phyloP scores from a whole-genome alignment of 2,797 vertebrate species.

The Enteromius treurensis region DNA sequence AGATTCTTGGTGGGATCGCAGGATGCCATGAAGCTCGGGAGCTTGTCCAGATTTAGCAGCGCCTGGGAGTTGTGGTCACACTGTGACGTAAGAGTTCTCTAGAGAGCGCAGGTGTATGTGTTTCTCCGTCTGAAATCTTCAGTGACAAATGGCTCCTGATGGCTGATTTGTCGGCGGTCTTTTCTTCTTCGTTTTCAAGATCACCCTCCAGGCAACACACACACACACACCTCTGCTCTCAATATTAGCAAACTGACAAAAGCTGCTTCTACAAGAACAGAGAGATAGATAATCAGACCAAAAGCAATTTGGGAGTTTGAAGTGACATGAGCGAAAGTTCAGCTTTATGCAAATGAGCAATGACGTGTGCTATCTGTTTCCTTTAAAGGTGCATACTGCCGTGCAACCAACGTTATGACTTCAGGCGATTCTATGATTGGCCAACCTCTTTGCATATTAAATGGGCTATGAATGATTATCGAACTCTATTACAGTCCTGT shows the following conservation, averaged over 20 bases:
- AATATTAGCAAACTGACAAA: conserved; percentile 23
- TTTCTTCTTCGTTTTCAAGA: conserved; percentile 56
- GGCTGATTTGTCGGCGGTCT: conserved; percentile 81
- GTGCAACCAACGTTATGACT: background rate
- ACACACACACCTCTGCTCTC: background rate
- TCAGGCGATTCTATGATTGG: background rate
- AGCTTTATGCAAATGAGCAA: background rate
- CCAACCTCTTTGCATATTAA: background rate
- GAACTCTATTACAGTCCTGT: background rate
- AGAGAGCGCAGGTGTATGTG: conserved; percentile 33
- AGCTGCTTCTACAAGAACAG: conserved; percentile 6
- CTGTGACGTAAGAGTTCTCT: conserved; percentile 17
- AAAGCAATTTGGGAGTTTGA: conserved; percentile 20
- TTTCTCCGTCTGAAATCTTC: conserved; percentile 27
- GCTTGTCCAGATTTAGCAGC: conserved; percentile 16
- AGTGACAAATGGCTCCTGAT: conserved; percentile 79
- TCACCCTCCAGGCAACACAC: background rate
- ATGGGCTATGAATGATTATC: background rate
- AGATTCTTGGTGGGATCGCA: conserved; percentile 24
- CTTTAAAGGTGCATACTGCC: background rate
- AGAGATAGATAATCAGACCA: conserved; percentile 24
- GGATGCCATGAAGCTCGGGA: background rate
- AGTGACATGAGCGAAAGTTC: conserved; percentile 1
- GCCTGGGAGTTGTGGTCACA: conserved; percentile 1
- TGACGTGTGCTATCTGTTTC: background rate